Evolutionary conservation across 2,113 vertebrate species (phyloP).

Genomic region (Sapayoa aenigma): DNA sequence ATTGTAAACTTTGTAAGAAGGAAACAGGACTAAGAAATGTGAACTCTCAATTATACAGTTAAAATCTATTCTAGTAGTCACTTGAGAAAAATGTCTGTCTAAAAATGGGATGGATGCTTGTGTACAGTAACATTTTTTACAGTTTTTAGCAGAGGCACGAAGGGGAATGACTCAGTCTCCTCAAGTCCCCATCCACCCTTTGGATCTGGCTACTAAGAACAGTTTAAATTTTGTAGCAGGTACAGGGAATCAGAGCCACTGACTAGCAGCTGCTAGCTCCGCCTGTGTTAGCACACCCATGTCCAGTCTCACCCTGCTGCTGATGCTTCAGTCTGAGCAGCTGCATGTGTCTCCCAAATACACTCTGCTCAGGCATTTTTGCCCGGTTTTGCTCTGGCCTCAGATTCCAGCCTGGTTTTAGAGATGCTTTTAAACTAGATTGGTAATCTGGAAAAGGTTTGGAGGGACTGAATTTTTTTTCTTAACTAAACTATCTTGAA

Average conservation of each 20-base stretch:
- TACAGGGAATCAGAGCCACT: not conserved
- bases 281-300: not conserved
- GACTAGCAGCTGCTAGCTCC: not conserved
- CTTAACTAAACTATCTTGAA: not conserved
- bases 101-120: not conserved
- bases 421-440: not conserved
- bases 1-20: not conserved
- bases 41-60: not conserved
- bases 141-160: not conserved
- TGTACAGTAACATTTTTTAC: not conserved
- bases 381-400: not conserved
- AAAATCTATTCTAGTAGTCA: not conserved
- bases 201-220: not conserved
- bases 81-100: not conserved
- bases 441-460: not conserved
- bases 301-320: not conserved
- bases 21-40: not conserved
- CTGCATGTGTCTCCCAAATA: rapidly evolving
- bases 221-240: not conserved
- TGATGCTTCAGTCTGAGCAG: not conserved
- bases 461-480: not conserved
- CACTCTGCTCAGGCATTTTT: not conserved
- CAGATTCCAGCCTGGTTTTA: not conserved
- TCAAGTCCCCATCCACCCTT: not conserved
- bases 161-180: slow-evolving; percentile 13